Evolutionary conservation across 2,888 invertebrate species (phyloP), one percentile per base, ranked within the genome.

Genomic region (Maniola hyperantus): DNA sequence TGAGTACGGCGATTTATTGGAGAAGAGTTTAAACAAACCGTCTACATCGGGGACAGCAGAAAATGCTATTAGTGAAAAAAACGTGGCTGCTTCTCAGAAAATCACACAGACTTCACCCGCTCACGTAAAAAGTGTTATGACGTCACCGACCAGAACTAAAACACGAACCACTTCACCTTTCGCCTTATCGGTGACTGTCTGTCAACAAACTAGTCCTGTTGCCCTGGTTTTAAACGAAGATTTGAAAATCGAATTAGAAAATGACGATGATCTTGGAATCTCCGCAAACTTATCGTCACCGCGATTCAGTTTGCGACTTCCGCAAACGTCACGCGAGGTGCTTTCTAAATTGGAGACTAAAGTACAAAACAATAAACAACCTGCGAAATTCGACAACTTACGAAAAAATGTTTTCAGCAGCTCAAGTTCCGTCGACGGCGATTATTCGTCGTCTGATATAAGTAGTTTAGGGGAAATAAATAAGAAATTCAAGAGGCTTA

Each of bases 91-190:
- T 1, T 76, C 77, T 11, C 91, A 87, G 57, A 92, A 92, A 75
- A 85, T 87, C 63, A 93, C 92, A 4, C 93, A 93, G 74, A 93
- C 93, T 0, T 91, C 92, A 6, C 92, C 92, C 4, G 85, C 88
- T 42, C 89, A 82, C 50, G 87, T 87, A 0, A 91, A 89, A 76
- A 81, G 84, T 74, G 83, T 89, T 0, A 92, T 91, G 91, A 93
- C 92, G 1, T 93, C 92, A 15, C 92, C 93, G 6, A 85, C 83
- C 26, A 83, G 71, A 72, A 87, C 87, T 13, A 91, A 90, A 74
- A 89, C 89, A 1, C 83, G 91, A 69, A 85, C 91, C 0, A 92
- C 92, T 13, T 92, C 93, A 2, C 90, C 92, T 15, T 82, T 92
- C 62, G 67, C 72, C 1, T 61, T 82, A 13, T 75, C 82, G 1